A percentile compares a stretch with the other conserved stretches of the same genome.
Conservation (phyloP, 37 sponge, comb jelly and placozoan species). For the Chondrosia reniformis region DNA sequence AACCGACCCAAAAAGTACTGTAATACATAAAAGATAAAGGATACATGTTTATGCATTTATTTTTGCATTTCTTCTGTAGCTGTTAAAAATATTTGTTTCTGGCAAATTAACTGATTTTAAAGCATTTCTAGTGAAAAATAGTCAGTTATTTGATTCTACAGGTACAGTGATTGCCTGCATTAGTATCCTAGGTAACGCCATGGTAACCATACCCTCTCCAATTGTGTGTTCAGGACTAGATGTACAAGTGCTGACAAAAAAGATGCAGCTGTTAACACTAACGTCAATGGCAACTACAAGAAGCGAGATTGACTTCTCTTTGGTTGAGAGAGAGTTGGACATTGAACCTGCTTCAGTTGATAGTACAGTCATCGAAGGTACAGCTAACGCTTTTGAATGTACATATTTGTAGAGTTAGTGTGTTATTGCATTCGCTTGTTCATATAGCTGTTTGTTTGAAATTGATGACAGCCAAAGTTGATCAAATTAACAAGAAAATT, state of each 20-base stretch:
- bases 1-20: too few relatives aligned
- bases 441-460: slow-evolving; percentile 49
- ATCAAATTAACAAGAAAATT: slow-evolving; percentile 49
- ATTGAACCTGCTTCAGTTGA: slow-evolving; percentile 37
- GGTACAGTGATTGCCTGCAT: not conserved
- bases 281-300: slow-evolving; percentile 34
- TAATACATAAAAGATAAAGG: too few relatives aligned
- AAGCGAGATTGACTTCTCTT: slow-evolving; percentile 32
- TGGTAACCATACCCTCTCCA: not conserved
- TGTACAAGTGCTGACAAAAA: slow-evolving; percentile 20
- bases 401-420: not conserved
- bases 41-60: not conserved
- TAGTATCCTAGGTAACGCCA: not conserved
- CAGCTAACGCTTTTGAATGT: not conserved
- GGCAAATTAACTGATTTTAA: not conserved
- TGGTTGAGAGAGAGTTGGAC: slow-evolving; percentile 32
- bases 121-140: not conserved
- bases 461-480: slow-evolving; percentile 61
- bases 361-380: slow-evolving; percentile 51
- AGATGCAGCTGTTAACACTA: slow-evolving; percentile 66
- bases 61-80: not conserved
- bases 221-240: slow-evolving; percentile 25
- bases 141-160: not conserved
- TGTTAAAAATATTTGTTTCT: slow-evolving; percentile 6
- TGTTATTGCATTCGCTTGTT: not conserved